Conservation (phyloP, 2,113 vertebrate species). For the Phaethornis superciliosus region DNA sequence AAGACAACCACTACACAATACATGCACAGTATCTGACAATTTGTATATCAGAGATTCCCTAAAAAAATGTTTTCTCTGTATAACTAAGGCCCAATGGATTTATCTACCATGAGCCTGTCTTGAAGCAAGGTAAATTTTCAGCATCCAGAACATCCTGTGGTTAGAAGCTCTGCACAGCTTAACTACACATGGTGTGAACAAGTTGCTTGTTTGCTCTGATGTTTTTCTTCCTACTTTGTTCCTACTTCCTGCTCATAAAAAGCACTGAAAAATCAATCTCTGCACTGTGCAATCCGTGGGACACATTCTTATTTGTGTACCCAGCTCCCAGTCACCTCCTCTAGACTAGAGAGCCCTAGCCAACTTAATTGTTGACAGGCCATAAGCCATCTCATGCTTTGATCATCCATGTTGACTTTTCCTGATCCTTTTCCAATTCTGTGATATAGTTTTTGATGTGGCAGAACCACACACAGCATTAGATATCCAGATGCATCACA, state of each 20-base stretch:
- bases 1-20: not conserved
- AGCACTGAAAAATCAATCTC: not conserved
- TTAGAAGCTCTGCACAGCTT: not conserved
- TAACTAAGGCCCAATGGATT: not conserved
- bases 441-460: not conserved
- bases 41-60: not conserved
- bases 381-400: not conserved
- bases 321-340: not conserved
- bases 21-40: not conserved
- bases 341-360: not conserved
- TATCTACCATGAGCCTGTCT: not conserved
- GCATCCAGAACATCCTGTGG: not conserved
- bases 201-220: not conserved
- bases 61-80: not conserved
- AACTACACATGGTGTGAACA: not conserved
- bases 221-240: not conserved
- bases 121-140: not conserved
- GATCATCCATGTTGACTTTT: conserved; percentile 8
- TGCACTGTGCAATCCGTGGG: not conserved
- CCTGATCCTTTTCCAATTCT: not conserved
- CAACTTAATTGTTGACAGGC: not conserved
- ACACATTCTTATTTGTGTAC: not conserved
- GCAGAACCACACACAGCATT: not conserved
- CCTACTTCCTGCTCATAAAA: not conserved
- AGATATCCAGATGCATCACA: not conserved